phyloP scores from a whole-genome alignment of 2,113 vertebrate species.

The Strix uralensis region DNA sequence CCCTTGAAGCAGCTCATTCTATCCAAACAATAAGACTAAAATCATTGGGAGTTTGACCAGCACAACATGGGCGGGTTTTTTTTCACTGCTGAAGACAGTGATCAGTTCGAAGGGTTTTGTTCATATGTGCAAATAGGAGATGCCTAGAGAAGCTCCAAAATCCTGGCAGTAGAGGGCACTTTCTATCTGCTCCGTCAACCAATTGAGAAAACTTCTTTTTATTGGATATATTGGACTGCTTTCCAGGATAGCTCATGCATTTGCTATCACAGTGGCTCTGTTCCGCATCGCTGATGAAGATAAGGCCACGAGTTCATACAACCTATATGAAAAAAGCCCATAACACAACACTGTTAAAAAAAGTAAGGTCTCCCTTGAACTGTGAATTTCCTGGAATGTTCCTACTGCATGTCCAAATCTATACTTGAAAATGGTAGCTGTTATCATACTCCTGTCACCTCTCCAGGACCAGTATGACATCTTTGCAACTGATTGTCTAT shows the following conservation, averaged over 20 bases:
- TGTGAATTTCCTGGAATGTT: not conserved
- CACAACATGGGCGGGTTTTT: too few species aligned
- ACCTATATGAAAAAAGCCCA: not conserved
- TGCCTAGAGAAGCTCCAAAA: not conserved
- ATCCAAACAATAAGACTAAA: not conserved
- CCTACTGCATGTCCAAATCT: not conserved
- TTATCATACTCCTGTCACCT: not conserved
- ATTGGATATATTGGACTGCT: not conserved
- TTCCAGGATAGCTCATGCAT: not conserved
- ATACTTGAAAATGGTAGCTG: not conserved
- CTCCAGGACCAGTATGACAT: not conserved
- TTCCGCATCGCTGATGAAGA: not conserved
- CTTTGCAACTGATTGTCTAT: not conserved
- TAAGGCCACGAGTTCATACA: not conserved
- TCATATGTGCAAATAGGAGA: not conserved
- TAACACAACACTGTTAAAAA: not conserved
- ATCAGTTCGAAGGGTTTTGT: not conserved
- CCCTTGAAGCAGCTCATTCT: not conserved
- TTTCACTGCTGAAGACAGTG: not conserved
- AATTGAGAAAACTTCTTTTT: not conserved
- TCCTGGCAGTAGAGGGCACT: not conserved
- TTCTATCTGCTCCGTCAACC: not conserved
- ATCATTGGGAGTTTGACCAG: not conserved
- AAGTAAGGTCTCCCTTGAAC: not conserved
- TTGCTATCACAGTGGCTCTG: not conserved